phyloP scores from a whole-genome alignment of 2,113 vertebrate species.

The Danionella cerebrum region DNA sequence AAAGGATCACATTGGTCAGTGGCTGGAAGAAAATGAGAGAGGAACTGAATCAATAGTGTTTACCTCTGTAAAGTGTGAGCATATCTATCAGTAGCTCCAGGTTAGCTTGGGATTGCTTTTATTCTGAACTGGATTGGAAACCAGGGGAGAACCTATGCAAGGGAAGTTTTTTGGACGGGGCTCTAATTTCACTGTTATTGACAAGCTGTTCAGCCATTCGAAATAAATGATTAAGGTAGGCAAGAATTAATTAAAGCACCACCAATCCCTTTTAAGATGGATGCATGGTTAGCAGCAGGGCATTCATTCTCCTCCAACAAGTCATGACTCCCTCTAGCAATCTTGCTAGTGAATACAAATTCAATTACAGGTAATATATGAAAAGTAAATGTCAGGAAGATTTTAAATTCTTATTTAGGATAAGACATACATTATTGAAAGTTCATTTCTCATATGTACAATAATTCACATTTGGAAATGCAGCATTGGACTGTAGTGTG shows the following conservation, averaged over 20 bases:
- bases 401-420: neutral
- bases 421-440: neutral
- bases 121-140: slow-evolving; percentile 63
- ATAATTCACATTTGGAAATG: neutral
- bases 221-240: slow-evolving; percentile 53
- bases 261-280: slow-evolving; percentile 35
- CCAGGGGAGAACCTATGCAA: slow-evolving; percentile 65
- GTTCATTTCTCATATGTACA: neutral
- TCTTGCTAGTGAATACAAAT: slow-evolving; percentile 1
- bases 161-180: slow-evolving; percentile 59
- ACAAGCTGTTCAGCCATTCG: slow-evolving; percentile 50
- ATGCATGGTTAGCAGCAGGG: slow-evolving; percentile 19
- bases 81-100: slow-evolving; percentile 69
- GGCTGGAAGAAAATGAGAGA: slow-evolving; percentile 66
- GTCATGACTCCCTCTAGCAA: slow-evolving; percentile 16
- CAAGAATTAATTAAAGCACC: slow-evolving; percentile 50
- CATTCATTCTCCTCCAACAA: slow-evolving; percentile 21
- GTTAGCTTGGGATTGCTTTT: slow-evolving; percentile 63
- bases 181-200: slow-evolving; percentile 56
- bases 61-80: slow-evolving; percentile 72
- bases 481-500: slow-evolving; percentile 3
- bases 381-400: neutral
- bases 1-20: slow-evolving; percentile 61
- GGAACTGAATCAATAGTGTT: slow-evolving; percentile 71
- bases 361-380: slow-evolving; percentile 22